These are phyloP conservation scores for Cottus gobio DNA, from an alignment of 2,113 vertebrate genomes.

Conservation along the genomic window DNA sequence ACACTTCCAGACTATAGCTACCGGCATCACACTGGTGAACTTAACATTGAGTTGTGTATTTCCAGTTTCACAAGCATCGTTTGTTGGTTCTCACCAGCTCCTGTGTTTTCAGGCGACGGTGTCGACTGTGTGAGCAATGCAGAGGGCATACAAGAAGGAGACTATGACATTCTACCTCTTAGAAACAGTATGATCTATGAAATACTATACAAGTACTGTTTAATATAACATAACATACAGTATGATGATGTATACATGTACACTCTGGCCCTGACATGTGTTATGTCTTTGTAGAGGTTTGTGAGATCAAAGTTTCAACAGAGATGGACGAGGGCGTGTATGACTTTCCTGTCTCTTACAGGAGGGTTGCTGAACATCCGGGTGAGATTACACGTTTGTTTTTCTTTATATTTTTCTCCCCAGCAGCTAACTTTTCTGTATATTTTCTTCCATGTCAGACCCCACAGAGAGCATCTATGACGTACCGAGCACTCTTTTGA, in stretches of 20 bases:
- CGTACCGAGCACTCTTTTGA: slow-evolving; percentile 71
- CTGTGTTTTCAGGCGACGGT: slow-evolving; percentile 38
- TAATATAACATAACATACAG: not conserved
- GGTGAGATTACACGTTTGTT: slow-evolving; percentile 42
- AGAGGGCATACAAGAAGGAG: slow-evolving; percentile 42
- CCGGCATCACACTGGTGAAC: slow-evolving; percentile 12
- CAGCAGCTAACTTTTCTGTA: not conserved
- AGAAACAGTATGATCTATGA: slow-evolving; percentile 50
- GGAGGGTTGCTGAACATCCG: slow-evolving; percentile 6
- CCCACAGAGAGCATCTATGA: slow-evolving; percentile 77
- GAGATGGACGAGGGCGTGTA: slow-evolving; percentile 63
- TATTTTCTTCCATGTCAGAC: slow-evolving; percentile 31
- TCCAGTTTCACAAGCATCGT: not conserved
- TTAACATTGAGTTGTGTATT: not conserved
- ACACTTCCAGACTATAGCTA: not conserved
- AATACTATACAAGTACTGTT: not conserved
- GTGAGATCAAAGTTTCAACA: not conserved
- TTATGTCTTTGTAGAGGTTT: slow-evolving; percentile 13
- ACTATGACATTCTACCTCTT: slow-evolving; percentile 74
- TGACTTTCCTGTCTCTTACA: slow-evolving; percentile 66
- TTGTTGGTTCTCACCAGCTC: not conserved
- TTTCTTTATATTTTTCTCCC: not conserved
- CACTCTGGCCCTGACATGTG: not conserved
- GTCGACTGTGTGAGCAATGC: not conserved
- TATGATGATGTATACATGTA: not conserved